These are phyloP conservation scores for Protomyctophum bolini DNA, from an alignment of 2,113 vertebrate genomes.

Conservation along the genomic window DNA sequence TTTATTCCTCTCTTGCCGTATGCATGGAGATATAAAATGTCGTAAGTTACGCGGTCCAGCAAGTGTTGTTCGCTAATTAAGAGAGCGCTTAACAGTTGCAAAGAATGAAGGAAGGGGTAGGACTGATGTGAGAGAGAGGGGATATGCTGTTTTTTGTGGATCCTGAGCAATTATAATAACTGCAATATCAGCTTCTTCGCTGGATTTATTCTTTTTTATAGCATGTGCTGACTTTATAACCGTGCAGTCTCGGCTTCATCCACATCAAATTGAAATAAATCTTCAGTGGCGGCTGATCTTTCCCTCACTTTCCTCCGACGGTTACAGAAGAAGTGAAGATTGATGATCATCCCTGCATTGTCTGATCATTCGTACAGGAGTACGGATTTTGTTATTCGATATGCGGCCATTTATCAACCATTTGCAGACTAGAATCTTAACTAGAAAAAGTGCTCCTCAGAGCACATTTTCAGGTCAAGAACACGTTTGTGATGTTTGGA, in stretches of 20 bases:
- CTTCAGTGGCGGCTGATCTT: neutral
- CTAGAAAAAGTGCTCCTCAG: too few relatives aligned
- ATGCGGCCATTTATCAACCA: too few relatives aligned
- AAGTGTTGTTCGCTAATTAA: constrained; percentile 28
- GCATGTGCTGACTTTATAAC: neutral
- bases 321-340: neutral
- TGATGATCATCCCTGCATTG: neutral
- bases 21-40: neutral
- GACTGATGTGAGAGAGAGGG: neutral
- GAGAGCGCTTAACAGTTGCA: constrained; percentile 8
- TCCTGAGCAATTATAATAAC: too few relatives aligned
- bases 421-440: too few relatives aligned
- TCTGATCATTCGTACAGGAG: neutral
- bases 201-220: neutral
- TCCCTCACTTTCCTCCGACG: neutral
- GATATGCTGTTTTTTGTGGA: neutral
- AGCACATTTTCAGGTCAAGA: too few relatives aligned
- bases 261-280: neutral
- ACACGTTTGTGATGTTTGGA: too few relatives aligned
- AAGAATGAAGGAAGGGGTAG: neutral
- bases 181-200: neutral
- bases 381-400: too few relatives aligned
- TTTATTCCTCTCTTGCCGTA: constrained; percentile 38
- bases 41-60: constrained; percentile 7
- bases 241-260: neutral